Conservation (phyloP, 2,888 invertebrate species). For the Cheiracanthium punctorium region DNA sequence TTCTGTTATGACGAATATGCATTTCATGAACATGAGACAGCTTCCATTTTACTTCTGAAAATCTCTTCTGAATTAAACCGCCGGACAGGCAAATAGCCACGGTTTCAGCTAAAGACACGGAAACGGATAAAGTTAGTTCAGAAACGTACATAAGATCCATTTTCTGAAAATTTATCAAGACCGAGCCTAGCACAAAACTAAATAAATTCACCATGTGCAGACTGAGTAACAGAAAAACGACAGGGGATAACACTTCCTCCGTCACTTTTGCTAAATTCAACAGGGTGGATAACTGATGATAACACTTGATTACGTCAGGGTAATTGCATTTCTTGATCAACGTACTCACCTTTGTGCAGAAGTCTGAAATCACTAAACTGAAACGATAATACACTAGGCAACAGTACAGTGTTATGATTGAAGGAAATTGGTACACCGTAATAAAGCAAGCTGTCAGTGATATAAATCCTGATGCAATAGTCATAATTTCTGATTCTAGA, state of each 20-base stretch:
- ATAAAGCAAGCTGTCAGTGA: too few relatives aligned
- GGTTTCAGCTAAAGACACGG: neutral
- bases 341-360: neutral
- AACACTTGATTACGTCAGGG: neutral
- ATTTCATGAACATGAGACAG: neutral
- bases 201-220: neutral
- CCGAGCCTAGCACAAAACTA: neutral
- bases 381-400: neutral
- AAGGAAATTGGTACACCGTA: neutral
- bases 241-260: neutral
- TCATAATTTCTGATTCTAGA: too few relatives aligned
- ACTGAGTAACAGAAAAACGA: neutral
- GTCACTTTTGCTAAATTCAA: neutral
- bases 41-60: neutral
- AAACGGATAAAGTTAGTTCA: neutral
- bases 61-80: neutral
- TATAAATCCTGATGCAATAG: too few relatives aligned
- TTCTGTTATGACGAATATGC: neutral
- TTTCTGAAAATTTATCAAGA: neutral
- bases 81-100: neutral
- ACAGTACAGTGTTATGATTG: neutral
- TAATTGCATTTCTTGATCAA: neutral
- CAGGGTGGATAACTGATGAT: neutral
- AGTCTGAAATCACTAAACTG: neutral
- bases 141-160: neutral